These are phyloP conservation scores for Ennomos fuscantarius DNA, from an alignment of 2,888 invertebrate species.

Conservation along the genomic window DNA sequence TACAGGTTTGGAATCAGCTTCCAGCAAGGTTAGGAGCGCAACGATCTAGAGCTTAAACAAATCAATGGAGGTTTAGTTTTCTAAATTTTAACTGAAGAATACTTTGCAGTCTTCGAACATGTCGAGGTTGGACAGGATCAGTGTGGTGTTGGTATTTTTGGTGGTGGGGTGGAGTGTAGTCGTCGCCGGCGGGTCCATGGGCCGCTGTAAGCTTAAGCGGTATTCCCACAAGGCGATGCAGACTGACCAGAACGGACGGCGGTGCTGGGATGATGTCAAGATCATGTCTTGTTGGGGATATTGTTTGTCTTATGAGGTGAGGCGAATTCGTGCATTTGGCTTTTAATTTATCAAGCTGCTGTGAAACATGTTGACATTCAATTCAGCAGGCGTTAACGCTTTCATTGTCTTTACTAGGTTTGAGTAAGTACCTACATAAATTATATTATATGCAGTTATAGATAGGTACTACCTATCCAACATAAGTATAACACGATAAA, in stretches of 20 bases:
- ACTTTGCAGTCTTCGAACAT: conserved; percentile 33
- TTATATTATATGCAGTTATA: no score
- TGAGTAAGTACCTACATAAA: no score
- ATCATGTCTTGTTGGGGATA: conserved; percentile 94
- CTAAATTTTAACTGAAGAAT: background rate
- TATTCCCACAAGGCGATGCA: conserved; percentile 74
- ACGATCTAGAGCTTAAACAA: background rate
- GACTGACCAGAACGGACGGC: conserved; percentile 86
- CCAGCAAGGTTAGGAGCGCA: conserved; percentile 45
- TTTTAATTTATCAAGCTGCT: background rate
- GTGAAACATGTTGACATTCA: no score
- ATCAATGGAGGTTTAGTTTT: background rate
- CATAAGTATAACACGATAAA: no score
- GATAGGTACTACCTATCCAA: no score
- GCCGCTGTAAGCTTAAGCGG: conserved; percentile 65
- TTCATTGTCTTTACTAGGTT: no score
- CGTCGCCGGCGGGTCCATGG: conserved; percentile 50
- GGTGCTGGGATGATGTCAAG: conserved; percentile 91
- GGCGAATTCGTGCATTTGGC: background rate
- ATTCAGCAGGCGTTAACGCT: no score
- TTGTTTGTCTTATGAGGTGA: conserved; percentile 93
- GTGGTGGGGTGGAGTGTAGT: conserved; percentile 52
- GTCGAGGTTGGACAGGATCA: conserved; percentile 5
- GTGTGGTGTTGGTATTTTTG: conserved; percentile 46
- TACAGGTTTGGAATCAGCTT: conserved; percentile 49